Evolutionary conservation across 2,888 invertebrate genomes (phyloP).

Genomic region (Leuctra nigra): DNA sequence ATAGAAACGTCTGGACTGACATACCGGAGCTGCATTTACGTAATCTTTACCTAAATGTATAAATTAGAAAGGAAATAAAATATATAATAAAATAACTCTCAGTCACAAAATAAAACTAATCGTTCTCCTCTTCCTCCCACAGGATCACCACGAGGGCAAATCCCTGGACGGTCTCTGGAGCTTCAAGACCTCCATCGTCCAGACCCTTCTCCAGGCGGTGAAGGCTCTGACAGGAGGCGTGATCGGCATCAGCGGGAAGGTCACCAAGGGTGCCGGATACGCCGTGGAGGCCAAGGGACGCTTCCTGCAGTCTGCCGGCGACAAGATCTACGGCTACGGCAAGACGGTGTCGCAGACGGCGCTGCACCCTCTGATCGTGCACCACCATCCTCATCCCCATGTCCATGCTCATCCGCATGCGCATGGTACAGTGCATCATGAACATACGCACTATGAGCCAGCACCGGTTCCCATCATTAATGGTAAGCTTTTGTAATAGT

Average conservation of each 20-base stretch:
- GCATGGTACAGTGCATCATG: not conserved
- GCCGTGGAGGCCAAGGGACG: constrained; percentile 55
- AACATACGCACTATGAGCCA: no score
- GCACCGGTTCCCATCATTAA: no score
- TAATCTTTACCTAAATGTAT: no score
- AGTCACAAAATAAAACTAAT: no score
- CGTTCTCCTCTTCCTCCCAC: constrained; percentile 19
- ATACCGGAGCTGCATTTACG: no score
- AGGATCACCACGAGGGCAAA: constrained; percentile 34
- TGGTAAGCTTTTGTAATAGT: no score
- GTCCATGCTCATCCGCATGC: not conserved
- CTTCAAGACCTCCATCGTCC: constrained; percentile 74
- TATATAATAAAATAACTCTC: no score
- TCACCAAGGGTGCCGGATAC: constrained; percentile 77
- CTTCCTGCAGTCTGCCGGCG: constrained; percentile 55
- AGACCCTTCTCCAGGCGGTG: constrained; percentile 77
- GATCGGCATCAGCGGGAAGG: constrained; percentile 75
- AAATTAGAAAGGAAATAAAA: no score
- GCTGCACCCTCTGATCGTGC: not conserved
- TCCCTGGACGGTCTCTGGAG: constrained; percentile 59
- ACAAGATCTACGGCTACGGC: constrained; percentile 70
- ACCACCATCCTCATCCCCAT: not conserved
- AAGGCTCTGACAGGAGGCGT: constrained; percentile 84
- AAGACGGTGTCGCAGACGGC: constrained; percentile 60
- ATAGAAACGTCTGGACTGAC: no score